Conservation (phyloP, 2,888 invertebrate genomes). For the Hoplodrina blanda region DNA sequence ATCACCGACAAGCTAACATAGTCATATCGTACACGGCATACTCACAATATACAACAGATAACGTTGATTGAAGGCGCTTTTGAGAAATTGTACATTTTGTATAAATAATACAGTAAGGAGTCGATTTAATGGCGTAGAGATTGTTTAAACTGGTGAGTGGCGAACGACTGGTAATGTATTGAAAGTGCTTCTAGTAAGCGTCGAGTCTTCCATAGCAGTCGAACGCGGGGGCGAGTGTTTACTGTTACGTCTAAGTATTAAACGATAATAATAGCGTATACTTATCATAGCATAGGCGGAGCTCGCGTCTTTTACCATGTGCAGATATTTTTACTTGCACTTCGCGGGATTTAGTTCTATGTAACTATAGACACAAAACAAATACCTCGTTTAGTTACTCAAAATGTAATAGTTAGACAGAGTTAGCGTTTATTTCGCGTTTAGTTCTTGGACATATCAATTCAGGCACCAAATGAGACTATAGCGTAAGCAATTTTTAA, state of each 20-base stretch:
- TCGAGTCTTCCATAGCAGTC: conserved; percentile 91
- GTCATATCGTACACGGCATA: conserved; percentile 76
- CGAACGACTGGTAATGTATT: conserved; percentile 87
- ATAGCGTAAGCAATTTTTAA: conserved; percentile 86
- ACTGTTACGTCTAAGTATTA: conserved; percentile 89
- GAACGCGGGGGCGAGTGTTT: conserved; percentile 84
- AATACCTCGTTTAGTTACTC: conserved; percentile 90
- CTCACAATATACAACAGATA: conserved; percentile 68
- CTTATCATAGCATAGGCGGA: conserved; percentile 85
- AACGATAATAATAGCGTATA: conserved; percentile 90
- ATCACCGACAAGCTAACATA: conserved; percentile 64
- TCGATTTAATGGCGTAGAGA: conserved; percentile 85
- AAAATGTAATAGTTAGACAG: conserved; percentile 85
- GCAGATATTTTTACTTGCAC: conserved; percentile 80
- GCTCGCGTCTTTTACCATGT: conserved; percentile 79
- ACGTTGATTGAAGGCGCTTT: conserved; percentile 82
- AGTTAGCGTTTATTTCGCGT: conserved; percentile 86
- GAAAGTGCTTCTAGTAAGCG: conserved; percentile 89
- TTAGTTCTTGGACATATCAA: conserved; percentile 90
- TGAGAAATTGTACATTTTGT: conserved; percentile 89
- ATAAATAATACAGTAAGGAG: conserved; percentile 88
- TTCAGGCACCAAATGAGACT: conserved; percentile 89
- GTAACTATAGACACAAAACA: conserved; percentile 87
- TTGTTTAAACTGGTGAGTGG: conserved; percentile 82
- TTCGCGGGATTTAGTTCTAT: conserved; percentile 82